These are phyloP conservation scores for Drosophila quinaria DNA, from an alignment of 2,888 invertebrate genomes.

Conservation along the genomic window DNA sequence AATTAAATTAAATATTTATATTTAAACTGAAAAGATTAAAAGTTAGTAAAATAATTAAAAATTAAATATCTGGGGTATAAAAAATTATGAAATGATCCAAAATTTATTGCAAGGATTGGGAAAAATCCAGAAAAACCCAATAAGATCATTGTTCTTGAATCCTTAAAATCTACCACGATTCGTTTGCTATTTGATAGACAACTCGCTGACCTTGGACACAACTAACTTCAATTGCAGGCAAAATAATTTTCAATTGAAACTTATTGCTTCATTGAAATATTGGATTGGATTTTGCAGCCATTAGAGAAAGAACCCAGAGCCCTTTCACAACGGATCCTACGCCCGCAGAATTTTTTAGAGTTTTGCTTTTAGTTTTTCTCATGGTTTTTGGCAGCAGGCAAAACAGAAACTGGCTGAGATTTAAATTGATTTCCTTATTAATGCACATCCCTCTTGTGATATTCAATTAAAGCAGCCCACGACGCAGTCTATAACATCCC, in stretches of 20 bases:
- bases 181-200: not conserved
- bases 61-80: too few relatives aligned
- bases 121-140: too few relatives aligned
- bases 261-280: slow-evolving; percentile 67
- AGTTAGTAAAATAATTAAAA: too few relatives aligned
- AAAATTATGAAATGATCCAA: too few relatives aligned
- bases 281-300: slow-evolving; percentile 48
- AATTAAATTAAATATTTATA: too few relatives aligned
- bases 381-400: slow-evolving; percentile 60
- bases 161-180: not conserved
- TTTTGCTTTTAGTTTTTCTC: slow-evolving; percentile 76
- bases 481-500: slow-evolving; percentile 37
- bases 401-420: slow-evolving; percentile 69
- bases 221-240: slow-evolving; percentile 31
- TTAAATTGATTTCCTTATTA: slow-evolving; percentile 85
- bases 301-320: slow-evolving; percentile 7
- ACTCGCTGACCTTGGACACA: slow-evolving; percentile 64
- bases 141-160: too few relatives aligned
- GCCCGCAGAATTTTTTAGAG: slow-evolving; percentile 79
- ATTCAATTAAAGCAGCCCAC: slow-evolving; percentile 78
- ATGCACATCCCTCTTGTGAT: slow-evolving; percentile 81
- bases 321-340: slow-evolving; percentile 64
- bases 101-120: too few relatives aligned
- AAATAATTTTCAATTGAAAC: slow-evolving; percentile 67
- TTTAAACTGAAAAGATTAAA: too few relatives aligned